A percentile compares a stretch with the other conserved stretches of the same genome.
These are phyloP conservation scores for Hylyphantes graminicola DNA, from an alignment of 1,140 invertebrate species.

Conservation along the genomic window DNA sequence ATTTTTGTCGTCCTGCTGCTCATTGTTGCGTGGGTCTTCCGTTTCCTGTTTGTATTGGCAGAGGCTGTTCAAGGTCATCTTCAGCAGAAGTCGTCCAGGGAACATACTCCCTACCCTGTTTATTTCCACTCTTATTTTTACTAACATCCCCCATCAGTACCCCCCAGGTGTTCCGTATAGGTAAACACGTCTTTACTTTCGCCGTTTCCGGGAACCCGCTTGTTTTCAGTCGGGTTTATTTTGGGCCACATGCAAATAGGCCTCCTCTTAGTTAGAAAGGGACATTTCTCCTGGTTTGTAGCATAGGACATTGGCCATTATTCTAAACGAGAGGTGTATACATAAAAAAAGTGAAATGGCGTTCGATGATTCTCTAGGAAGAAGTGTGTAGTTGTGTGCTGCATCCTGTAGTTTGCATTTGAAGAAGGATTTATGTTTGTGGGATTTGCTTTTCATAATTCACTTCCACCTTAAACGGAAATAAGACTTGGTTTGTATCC, in stretches of 20 bases:
- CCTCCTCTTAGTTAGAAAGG: neutral
- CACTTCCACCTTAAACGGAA: neutral
- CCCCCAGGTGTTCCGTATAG: neutral
- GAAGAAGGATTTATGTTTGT: neutral
- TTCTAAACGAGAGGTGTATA: no score
- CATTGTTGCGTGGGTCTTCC: slow-evolving; percentile 54
- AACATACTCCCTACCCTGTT: neutral
- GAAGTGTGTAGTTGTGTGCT: neutral
- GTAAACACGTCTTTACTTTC: slow-evolving; percentile 46
- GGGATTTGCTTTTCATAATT: neutral
- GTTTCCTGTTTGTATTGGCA: slow-evolving; percentile 50
- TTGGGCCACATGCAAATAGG: slow-evolving; percentile 33
- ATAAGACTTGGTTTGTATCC: neutral
- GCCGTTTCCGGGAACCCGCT: slow-evolving; percentile 24
- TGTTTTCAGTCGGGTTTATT: slow-evolving; percentile 8
- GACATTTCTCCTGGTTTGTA: neutral
- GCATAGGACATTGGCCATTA: neutral
- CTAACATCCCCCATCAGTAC: neutral
- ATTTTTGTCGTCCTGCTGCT: slow-evolving; percentile 4
- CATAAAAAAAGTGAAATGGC: neutral
- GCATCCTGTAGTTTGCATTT: neutral
- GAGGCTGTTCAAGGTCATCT: slow-evolving; percentile 45
- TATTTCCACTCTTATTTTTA: neutral
- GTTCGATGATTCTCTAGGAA: neutral
- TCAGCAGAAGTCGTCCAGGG: neutral